Evolutionary conservation across 2,888 invertebrate species (phyloP).

Genomic region (Apodemia hepburni): DNA sequence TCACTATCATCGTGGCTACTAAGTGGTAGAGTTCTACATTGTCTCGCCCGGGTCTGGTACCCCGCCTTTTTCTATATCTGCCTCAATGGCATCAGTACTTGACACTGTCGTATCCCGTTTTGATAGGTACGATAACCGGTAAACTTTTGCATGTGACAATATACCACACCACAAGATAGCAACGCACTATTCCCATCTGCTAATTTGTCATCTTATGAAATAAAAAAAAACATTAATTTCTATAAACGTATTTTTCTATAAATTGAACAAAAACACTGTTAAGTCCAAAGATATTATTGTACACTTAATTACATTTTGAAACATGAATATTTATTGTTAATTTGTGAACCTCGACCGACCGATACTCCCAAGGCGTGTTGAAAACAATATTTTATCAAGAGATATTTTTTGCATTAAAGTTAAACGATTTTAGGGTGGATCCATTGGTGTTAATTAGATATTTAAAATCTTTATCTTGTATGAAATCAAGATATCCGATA

Average conservation of each 20-base stretch:
- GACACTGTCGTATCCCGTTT: too few species aligned
- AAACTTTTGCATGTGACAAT: too few species aligned
- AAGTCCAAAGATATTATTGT: background rate
- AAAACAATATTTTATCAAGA: slow-evolving; percentile 52
- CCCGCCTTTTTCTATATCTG: too few species aligned
- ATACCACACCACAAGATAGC: too few species aligned
- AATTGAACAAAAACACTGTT: background rate
- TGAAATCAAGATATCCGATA: background rate
- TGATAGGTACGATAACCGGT: too few species aligned
- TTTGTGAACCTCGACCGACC: slow-evolving; percentile 60
- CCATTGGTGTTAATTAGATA: slow-evolving; percentile 2
- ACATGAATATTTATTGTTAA: slow-evolving; percentile 75
- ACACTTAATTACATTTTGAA: slow-evolving; percentile 8
- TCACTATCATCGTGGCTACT: too few species aligned
- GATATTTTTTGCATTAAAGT: slow-evolving; percentile 7
- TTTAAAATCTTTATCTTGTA: slow-evolving; percentile 13
- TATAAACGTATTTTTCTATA: background rate
- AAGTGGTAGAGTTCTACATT: too few species aligned
- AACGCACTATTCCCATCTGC: too few species aligned
- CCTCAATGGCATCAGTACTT: too few species aligned
- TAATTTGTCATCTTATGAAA: too few species aligned
- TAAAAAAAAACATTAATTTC: too few species aligned
- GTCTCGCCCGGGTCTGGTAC: too few species aligned
- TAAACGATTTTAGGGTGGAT: slow-evolving; percentile 10
- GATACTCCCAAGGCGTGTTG: slow-evolving; percentile 57